A percentile compares a stretch with the other conserved stretches of the same genome.
Evolutionary conservation across 2,888 invertebrate genomes (phyloP).

Genomic region (Timema podura): DNA sequence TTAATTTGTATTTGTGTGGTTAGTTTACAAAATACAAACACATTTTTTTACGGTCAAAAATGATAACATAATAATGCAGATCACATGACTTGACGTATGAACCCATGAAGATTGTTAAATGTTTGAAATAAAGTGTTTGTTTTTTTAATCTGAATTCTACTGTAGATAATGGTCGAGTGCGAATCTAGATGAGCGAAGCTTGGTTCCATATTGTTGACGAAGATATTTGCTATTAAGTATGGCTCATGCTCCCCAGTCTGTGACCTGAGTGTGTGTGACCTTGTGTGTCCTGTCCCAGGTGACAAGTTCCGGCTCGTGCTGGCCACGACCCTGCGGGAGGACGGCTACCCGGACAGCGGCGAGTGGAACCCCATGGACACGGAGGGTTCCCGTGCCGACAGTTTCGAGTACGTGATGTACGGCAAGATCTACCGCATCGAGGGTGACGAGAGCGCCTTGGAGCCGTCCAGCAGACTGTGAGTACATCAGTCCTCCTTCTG

Average conservation of each 20-base stretch:
- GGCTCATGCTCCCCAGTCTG: neutral
- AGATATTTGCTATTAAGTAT: neutral
- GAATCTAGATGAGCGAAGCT: too few relatives aligned
- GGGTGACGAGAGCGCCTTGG: conserved; percentile 88
- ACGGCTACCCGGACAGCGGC: conserved; percentile 92
- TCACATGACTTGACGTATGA: too few relatives aligned
- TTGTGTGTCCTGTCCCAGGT: conserved; percentile 40
- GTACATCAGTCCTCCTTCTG: conserved; percentile 39
- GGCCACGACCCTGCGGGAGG: conserved; percentile 92
- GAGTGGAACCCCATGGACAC: conserved; percentile 90
- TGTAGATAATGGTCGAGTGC: too few relatives aligned
- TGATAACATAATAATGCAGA: too few relatives aligned
- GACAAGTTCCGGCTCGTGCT: conserved; percentile 85
- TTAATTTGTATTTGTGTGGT: too few relatives aligned
- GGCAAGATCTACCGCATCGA: conserved; percentile 97
- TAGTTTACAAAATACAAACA: too few relatives aligned
- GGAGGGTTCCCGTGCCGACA: conserved; percentile 89
- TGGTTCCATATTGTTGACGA: too few relatives aligned
- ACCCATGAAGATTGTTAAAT: too few relatives aligned
- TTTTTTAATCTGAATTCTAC: too few relatives aligned
- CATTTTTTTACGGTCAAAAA: too few relatives aligned
- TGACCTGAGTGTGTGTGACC: neutral
- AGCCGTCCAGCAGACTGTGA: conserved; percentile 76
- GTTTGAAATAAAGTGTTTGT: too few relatives aligned
- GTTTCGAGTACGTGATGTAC: conserved; percentile 99